Base-by-base conservation (phyloP, 2,888 invertebrate genomes). In the Oxystoma pomonae region DNA sequence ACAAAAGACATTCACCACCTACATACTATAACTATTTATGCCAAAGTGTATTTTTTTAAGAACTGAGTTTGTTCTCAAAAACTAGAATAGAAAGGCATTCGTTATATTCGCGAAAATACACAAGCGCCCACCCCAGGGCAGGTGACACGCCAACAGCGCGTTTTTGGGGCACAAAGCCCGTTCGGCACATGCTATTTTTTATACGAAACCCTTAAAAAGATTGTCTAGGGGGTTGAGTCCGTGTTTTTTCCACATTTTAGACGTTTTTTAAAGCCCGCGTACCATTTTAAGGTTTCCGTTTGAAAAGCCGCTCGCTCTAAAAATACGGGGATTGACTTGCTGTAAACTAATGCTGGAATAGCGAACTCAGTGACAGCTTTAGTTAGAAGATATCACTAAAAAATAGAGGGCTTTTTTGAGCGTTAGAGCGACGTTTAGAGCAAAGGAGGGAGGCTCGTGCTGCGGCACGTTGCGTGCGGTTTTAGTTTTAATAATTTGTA, bases 221-320 rank as follows among this genome's bases (percentile, higher is more conserved):
- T 35, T 35, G 35, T 35, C 12, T 12, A 12, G 35, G 35, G 35
- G 35, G 35, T 35, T 35, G 35, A 35, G 5, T 7, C 35, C 35
- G 35, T 12, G 35, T 35, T 35, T 35, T 35, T 66, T 66, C 66
- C 66, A 63, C 57, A 61, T 66, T 66, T 66, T 61, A 61, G 55
- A 57, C 16, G 35, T 63, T 61, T 65, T 63, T 63, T 56, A 64
- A 53, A 52, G 35, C 35, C 5, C 17, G 16, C 60, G 17, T 66
- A 66, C 66, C 66, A 61, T 57, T 55, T 60, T 20, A 35, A 66
- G 55, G 63, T 60, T 55, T 63, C 61, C 57, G 21, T 58, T 12
- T 7, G 12, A 12, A 35, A 35, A 35, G 12, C 12, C 35, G 3
- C 35, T 35, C 3, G 35, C 35, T 12, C 3, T 35, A 35, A 35